A percentile compares a stretch with the other conserved stretches of the same genome.
phyloP scores from a whole-genome alignment of 2,797 vertebrate genomes.

The Melanotaenia boesemani region DNA sequence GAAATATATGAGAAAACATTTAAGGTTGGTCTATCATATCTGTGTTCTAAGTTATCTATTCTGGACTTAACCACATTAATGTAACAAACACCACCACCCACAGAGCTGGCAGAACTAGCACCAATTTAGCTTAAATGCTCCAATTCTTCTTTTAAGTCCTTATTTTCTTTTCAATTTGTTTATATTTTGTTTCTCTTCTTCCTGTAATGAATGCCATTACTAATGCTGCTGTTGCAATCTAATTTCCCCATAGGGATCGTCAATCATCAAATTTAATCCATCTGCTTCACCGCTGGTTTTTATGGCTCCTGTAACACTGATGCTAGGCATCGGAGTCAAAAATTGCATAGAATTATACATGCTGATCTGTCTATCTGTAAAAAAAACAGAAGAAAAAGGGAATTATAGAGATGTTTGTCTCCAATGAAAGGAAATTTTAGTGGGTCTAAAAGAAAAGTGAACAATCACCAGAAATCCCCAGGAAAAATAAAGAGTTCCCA shows the following conservation, averaged over 20 bases:
- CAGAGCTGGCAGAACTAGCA: constrained; percentile 26
- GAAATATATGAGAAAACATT: constrained; percentile 38
- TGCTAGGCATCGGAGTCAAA: constrained; percentile 54
- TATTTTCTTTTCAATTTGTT: constrained; percentile 48
- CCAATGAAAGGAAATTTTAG: constrained; percentile 30
- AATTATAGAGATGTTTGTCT: constrained; percentile 50
- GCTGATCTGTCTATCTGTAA: constrained; percentile 66
- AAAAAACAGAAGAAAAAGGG: constrained; percentile 44
- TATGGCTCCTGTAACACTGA: constrained; percentile 58
- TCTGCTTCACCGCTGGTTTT: constrained; percentile 53
- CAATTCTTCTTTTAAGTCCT: constrained; percentile 38
- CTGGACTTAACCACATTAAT: constrained; percentile 24
- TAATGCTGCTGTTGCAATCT: constrained; percentile 62
- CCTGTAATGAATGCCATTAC: constrained; percentile 61
- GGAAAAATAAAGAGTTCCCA: constrained; percentile 38
- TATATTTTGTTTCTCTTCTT: constrained; percentile 60
- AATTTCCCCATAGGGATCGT: constrained; percentile 74
- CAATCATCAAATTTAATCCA: constrained; percentile 78
- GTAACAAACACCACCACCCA: constrained; percentile 45
- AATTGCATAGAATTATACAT: constrained; percentile 53
- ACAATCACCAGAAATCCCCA: constrained; percentile 43
- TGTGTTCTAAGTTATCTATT: constrained; percentile 39
- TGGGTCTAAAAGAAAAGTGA: constrained; percentile 45
- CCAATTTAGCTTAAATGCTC: constrained; percentile 40
- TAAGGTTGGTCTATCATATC: constrained; percentile 32